Conservation (phyloP, 2,113 vertebrate genomes). For the Chionomys nivalis region DNA sequence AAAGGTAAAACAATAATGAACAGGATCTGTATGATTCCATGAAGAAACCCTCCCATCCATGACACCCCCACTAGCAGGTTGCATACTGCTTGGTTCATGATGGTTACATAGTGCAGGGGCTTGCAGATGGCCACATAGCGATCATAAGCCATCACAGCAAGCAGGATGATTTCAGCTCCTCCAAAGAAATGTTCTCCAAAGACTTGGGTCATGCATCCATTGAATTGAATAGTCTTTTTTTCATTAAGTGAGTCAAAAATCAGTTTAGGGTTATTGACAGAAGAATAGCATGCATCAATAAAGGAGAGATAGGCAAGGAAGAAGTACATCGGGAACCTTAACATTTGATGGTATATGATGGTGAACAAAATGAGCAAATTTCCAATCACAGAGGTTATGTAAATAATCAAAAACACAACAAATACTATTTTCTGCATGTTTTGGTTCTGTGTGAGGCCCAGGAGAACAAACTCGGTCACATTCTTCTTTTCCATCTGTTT, state of each 20-base stretch:
- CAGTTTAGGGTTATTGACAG: slow-evolving; percentile 75
- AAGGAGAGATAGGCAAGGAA: slow-evolving; percentile 78
- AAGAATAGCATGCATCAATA: slow-evolving; percentile 77
- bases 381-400: slow-evolving; percentile 32
- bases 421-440: slow-evolving; percentile 69
- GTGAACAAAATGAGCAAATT: slow-evolving; percentile 67
- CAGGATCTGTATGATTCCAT: slow-evolving; percentile 72
- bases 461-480: slow-evolving; percentile 75
- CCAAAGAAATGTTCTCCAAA: slow-evolving; percentile 74
- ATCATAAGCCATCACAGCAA: slow-evolving; percentile 79
- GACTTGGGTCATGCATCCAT: slow-evolving; percentile 72
- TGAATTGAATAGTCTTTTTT: slow-evolving; percentile 70
- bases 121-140: slow-evolving; percentile 76
- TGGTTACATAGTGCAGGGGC: slow-evolving; percentile 66
- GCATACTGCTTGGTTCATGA: slow-evolving; percentile 58
- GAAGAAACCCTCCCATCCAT: slow-evolving; percentile 70
- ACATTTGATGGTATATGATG: slow-evolving; percentile 21
- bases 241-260: slow-evolving; percentile 66
- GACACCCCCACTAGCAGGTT: neutral
- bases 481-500: slow-evolving; percentile 58
- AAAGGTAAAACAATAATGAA: slow-evolving; percentile 66
- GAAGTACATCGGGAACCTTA: slow-evolving; percentile 77
- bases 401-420: slow-evolving; percentile 74
- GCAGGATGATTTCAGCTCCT: slow-evolving; percentile 70
- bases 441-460: slow-evolving; percentile 70